Conservation (phyloP, 2,113 vertebrate genomes). For the Mixornis gularis region DNA sequence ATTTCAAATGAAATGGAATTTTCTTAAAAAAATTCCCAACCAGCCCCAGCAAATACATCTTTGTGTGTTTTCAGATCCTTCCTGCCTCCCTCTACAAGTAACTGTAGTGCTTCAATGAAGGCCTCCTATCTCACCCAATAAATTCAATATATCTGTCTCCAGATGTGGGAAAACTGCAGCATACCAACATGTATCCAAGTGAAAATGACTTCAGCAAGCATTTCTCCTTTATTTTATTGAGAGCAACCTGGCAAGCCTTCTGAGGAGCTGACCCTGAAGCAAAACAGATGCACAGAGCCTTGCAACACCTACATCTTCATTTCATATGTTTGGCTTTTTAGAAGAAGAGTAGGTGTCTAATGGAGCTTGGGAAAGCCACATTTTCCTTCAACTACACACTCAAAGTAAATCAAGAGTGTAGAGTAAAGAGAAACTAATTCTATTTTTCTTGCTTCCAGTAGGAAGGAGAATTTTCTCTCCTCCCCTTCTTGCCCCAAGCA, state of each 20-base stretch:
- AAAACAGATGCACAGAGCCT: neutral
- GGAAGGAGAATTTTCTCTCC: conserved; percentile 31
- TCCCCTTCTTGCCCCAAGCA: conserved; percentile 27
- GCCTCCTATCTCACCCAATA: neutral
- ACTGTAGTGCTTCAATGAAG: neutral
- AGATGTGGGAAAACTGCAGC: neutral
- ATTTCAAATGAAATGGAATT: neutral
- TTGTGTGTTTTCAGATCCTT: neutral
- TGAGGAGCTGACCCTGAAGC: neutral
- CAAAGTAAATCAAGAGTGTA: conserved; percentile 39
- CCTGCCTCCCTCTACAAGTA: neutral
- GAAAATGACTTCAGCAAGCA: neutral
- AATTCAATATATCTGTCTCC: neutral
- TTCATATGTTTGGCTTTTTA: neutral
- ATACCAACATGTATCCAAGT: neutral
- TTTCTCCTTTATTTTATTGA: neutral
- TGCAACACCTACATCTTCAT: neutral
- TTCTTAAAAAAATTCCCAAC: neutral
- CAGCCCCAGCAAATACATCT: neutral
- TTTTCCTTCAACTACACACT: conserved; percentile 26
- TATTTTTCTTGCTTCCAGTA: conserved; percentile 29
- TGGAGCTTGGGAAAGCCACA: neutral
- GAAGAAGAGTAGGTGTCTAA: conserved; percentile 1
- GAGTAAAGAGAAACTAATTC: conserved; percentile 30
- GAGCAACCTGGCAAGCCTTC: neutral